A percentile compares a stretch with the other conserved stretches of the same genome.
phyloP scores from a whole-genome alignment of 2,888 invertebrate species.

The Tetheella fluctuosa region DNA sequence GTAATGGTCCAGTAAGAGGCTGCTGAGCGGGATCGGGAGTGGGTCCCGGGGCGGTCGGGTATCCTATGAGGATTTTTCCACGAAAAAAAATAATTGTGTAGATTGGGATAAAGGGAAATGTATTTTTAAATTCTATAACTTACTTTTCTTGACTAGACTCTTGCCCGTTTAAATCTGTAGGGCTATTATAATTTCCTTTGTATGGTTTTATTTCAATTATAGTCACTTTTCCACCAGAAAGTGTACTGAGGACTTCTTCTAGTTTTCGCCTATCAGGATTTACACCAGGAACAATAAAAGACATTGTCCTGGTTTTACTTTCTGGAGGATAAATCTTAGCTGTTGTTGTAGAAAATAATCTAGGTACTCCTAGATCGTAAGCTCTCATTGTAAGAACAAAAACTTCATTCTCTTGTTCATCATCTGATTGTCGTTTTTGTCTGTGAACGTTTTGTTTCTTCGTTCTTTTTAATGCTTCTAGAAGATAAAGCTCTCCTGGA shows the following conservation, averaged over 20 bases:
- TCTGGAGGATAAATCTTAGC: slow-evolving; percentile 92
- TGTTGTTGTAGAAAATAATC: slow-evolving; percentile 87
- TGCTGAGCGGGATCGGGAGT: no score
- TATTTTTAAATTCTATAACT: slow-evolving; percentile 29
- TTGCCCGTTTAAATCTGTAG: slow-evolving; percentile 78
- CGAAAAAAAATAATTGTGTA: no score
- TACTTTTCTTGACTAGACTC: slow-evolving; percentile 84
- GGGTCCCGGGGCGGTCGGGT: no score
- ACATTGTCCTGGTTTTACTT: slow-evolving; percentile 89
- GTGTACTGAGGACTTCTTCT: slow-evolving; percentile 89
- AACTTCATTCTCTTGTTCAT: slow-evolving; percentile 77
- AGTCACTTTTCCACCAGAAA: slow-evolving; percentile 91
- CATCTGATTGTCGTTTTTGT: slow-evolving; percentile 77
- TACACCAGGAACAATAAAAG: slow-evolving; percentile 91
- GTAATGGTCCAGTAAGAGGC: no score
- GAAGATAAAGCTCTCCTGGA: slow-evolving; percentile 86
- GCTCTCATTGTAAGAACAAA: slow-evolving; percentile 90
- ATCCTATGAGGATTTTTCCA: no score
- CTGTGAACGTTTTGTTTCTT: slow-evolving; percentile 71
- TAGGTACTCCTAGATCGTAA: slow-evolving; percentile 93
- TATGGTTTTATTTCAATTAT: slow-evolving; percentile 90
- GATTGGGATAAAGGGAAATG: background rate
- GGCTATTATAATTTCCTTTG: slow-evolving; percentile 81
- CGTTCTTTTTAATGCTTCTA: slow-evolving; percentile 78
- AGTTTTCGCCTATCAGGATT: slow-evolving; percentile 89